Evolutionary conservation across 2,797 vertebrate genomes (phyloP).

Genomic region (Dryobates pubescens): DNA sequence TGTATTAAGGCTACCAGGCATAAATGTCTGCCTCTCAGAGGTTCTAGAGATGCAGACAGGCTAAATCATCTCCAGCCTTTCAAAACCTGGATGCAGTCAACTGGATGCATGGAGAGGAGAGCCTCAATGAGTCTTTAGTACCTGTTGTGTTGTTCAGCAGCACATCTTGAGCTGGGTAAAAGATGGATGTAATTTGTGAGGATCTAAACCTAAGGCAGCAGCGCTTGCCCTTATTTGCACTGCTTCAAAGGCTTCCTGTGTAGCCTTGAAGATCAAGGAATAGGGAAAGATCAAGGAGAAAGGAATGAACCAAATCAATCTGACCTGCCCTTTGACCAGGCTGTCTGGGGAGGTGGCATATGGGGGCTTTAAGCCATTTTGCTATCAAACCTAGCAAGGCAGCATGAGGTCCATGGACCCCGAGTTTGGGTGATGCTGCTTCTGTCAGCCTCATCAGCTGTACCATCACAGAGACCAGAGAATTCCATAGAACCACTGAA

Average conservation of each 20-base stretch:
- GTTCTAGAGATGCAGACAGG: not conserved
- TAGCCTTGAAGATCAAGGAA: constrained; percentile 55
- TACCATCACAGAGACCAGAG: rapidly evolving
- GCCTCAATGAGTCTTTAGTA: not conserved
- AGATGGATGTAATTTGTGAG: constrained; percentile 54
- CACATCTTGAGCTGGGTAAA: constrained; percentile 20
- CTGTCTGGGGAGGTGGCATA: not conserved
- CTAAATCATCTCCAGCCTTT: constrained; percentile 35
- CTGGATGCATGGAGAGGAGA: not conserved
- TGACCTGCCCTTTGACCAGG: constrained; percentile 51
- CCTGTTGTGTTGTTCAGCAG: constrained; percentile 19
- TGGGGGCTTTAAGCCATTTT: not conserved
- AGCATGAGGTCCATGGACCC: not conserved
- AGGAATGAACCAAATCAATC: not conserved
- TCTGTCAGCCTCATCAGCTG: not conserved
- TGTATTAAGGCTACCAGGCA: not conserved
- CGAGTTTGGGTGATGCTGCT: not conserved
- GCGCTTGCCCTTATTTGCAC: constrained; percentile 10
- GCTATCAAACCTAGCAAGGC: not conserved
- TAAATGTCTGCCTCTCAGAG: constrained; percentile 1
- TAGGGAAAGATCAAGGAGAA: constrained; percentile 56
- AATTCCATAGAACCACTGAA: not conserved
- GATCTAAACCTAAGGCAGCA: constrained; percentile 33
- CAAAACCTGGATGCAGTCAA: constrained; percentile 23
- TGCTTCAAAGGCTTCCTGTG: constrained; percentile 64